Conservation (phyloP, 2,888 invertebrate genomes). For the Liposcelis brunnea region DNA sequence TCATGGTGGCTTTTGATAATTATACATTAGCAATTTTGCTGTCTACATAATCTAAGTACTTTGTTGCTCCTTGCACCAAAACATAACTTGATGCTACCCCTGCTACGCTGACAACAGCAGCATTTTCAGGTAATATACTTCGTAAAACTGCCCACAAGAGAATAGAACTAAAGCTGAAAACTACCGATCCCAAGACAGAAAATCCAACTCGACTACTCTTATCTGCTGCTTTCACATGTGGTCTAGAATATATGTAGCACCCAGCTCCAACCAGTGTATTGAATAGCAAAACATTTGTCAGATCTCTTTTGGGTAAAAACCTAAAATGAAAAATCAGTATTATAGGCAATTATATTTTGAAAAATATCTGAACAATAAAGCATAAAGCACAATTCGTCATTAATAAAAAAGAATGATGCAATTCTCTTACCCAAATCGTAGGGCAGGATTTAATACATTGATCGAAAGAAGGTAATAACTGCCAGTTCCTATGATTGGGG, state of each 20-base stretch:
- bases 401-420: background rate
- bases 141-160: slow-evolving; percentile 75
- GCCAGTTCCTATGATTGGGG: slow-evolving; percentile 53
- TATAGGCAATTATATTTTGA: background rate
- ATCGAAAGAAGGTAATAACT: slow-evolving; percentile 65
- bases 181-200: slow-evolving; percentile 47
- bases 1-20: too few species aligned
- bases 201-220: slow-evolving; percentile 41
- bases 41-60: slow-evolving; percentile 46
- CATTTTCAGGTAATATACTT: slow-evolving; percentile 54
- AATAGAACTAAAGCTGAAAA: slow-evolving; percentile 81
- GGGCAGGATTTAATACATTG: slow-evolving; percentile 68
- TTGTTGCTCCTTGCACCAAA: slow-evolving; percentile 42
- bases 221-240: slow-evolving; percentile 50
- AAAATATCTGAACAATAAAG: background rate
- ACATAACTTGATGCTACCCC: slow-evolving; percentile 53
- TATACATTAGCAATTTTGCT: background rate
- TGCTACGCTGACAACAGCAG: slow-evolving; percentile 43
- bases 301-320: slow-evolving; percentile 51
- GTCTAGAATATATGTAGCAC: slow-evolving; percentile 63
- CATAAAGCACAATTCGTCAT: background rate
- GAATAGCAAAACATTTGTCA: slow-evolving; percentile 64
- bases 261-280: slow-evolving; percentile 69
- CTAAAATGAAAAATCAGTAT: slow-evolving; percentile 30
- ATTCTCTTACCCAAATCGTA: slow-evolving; percentile 46